Conservation (phyloP, 2,797 vertebrate genomes). For the Channallabes apus region DNA sequence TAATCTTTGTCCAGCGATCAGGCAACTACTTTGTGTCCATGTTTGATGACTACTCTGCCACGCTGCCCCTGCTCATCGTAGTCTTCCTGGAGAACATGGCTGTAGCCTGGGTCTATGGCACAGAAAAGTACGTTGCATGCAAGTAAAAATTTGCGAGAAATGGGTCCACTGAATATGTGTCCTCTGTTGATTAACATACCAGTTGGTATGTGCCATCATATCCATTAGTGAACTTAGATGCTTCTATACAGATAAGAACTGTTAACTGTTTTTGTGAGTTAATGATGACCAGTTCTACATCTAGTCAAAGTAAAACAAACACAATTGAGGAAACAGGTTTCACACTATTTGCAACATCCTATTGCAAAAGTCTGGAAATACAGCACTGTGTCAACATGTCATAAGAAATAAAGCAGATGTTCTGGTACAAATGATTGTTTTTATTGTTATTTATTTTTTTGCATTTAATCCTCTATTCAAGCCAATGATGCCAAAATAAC, state of each 20-base stretch:
- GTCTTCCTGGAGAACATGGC: slow-evolving; percentile 93
- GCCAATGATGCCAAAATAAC: not conserved
- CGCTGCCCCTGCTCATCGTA: slow-evolving; percentile 90
- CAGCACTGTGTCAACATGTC: not conserved
- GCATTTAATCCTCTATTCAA: not conserved
- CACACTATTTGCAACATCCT: not conserved
- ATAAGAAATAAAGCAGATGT: not conserved
- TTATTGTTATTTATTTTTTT: no score
- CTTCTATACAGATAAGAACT: not conserved
- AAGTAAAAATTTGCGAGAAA: not conserved
- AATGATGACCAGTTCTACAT: not conserved
- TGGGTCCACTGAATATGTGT: no score
- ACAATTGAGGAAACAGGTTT: not conserved
- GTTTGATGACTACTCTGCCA: slow-evolving; percentile 98
- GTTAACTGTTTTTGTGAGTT: not conserved
- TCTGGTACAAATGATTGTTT: no score
- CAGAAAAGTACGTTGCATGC: slow-evolving; percentile 84
- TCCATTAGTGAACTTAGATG: not conserved
- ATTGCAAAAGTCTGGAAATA: slow-evolving; percentile 13
- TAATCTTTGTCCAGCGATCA: slow-evolving; percentile 93
- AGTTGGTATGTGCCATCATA: not conserved
- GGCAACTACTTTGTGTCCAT: slow-evolving; percentile 97
- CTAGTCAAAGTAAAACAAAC: not conserved
- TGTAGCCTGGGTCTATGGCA: slow-evolving; percentile 89
- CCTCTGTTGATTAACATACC: not conserved